Evolutionary conservation across 2,113 vertebrate species (phyloP).

Genomic region (Thryonomys swinderianus): DNA sequence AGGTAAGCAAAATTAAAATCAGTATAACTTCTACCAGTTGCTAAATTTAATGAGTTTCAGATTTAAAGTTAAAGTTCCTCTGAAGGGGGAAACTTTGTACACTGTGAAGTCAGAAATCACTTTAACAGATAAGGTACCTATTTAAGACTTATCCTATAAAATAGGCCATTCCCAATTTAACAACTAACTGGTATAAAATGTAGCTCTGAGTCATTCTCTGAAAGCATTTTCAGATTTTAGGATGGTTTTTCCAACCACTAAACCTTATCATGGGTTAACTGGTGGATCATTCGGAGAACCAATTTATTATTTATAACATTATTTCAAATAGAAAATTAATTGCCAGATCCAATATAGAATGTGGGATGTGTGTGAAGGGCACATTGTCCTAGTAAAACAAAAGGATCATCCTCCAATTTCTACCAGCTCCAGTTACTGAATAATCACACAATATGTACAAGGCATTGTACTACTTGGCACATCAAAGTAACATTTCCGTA

Average conservation of each 20-base stretch:
- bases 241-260: background rate
- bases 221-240: background rate
- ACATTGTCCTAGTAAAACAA: conserved; percentile 2
- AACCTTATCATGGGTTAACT: background rate
- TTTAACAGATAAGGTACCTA: background rate
- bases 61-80: background rate
- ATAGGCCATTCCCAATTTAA: background rate
- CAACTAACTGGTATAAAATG: background rate
- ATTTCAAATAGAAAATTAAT: conserved; percentile 54
- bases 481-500: background rate
- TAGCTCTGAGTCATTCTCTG: background rate
- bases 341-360: conserved; percentile 18
- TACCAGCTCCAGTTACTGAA: background rate
- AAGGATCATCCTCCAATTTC: background rate
- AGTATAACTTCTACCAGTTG: background rate
- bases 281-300: background rate
- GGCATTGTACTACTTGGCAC: background rate
- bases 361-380: conserved; percentile 35
- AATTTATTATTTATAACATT: conserved; percentile 38
- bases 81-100: background rate
- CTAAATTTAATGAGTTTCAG: background rate
- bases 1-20: conserved; percentile 43
- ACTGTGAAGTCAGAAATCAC: conserved; percentile 25
- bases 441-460: background rate
- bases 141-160: background rate